These are phyloP conservation scores for Timema podura DNA, from an alignment of 2,888 invertebrate genomes.

Conservation along the genomic window DNA sequence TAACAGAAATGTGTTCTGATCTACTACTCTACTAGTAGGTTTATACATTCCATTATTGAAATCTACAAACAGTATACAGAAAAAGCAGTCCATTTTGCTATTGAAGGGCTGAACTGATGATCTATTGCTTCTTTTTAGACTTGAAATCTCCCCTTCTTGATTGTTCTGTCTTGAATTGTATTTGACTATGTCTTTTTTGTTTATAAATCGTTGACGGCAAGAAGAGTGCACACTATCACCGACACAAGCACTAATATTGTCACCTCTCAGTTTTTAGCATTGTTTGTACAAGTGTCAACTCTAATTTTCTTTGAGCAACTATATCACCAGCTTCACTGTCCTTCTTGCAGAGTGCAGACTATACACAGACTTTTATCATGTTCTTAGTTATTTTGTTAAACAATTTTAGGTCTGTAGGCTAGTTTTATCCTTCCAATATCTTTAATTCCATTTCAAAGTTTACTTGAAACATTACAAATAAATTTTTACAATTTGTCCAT, in stretches of 20 bases:
- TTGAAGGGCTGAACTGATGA: not conserved
- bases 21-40: not conserved
- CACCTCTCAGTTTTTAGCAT: not conserved
- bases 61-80: not conserved
- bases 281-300: not conserved
- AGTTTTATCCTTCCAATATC: not conserved
- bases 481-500: too few species aligned
- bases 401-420: not conserved
- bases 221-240: not conserved
- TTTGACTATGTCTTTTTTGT: not conserved
- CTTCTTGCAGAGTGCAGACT: not conserved
- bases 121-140: not conserved
- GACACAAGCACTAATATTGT: conserved; percentile 3
- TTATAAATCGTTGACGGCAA: too few species aligned
- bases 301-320: not conserved
- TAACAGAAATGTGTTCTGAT: not conserved
- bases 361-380: not conserved
- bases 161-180: not conserved
- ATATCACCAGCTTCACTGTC: not conserved
- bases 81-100: not conserved
- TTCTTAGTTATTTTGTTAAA: not conserved
- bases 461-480: not conserved
- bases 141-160: not conserved
- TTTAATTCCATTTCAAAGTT: not conserved
- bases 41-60: conserved; percentile 3